Conservation (phyloP, 2,888 invertebrate species). For the Polymixis flavicincta region DNA sequence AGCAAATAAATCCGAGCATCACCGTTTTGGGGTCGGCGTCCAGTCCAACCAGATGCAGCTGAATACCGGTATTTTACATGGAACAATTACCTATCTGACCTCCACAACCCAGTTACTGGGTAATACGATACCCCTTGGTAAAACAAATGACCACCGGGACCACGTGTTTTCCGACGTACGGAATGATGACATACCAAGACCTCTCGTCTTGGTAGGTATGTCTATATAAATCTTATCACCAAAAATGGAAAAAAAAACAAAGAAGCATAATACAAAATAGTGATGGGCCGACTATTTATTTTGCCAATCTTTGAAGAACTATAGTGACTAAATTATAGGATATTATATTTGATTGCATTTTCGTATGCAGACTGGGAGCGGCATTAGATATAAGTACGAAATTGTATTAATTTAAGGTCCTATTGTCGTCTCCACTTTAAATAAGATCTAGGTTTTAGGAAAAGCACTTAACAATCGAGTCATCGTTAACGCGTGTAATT, state of each 20-base stretch:
- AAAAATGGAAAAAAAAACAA: background rate
- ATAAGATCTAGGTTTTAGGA: background rate
- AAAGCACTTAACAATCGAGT: constrained; percentile 3
- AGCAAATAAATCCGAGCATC: background rate
- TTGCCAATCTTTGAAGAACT: background rate
- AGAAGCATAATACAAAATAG: background rate
- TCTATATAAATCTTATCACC: background rate
- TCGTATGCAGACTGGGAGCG: background rate
- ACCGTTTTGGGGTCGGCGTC: no score
- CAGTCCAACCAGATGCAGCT: no score
- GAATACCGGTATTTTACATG: no score
- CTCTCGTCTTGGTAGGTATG: no score
- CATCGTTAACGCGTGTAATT: background rate
- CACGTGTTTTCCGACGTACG: no score
- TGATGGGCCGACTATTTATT: background rate
- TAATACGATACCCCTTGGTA: no score
- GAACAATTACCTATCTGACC: no score
- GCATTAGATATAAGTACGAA: background rate
- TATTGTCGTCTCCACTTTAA: background rate
- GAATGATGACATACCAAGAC: no score
- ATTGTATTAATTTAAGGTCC: background rate
- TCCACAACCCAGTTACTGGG: no score
- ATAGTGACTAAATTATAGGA: background rate
- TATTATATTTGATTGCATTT: background rate
- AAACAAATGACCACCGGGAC: no score